A percentile compares a stretch with the other conserved stretches of the same genome.
phyloP scores from a whole-genome alignment of 2,113 vertebrate species.

The Megaceryle maxima region DNA sequence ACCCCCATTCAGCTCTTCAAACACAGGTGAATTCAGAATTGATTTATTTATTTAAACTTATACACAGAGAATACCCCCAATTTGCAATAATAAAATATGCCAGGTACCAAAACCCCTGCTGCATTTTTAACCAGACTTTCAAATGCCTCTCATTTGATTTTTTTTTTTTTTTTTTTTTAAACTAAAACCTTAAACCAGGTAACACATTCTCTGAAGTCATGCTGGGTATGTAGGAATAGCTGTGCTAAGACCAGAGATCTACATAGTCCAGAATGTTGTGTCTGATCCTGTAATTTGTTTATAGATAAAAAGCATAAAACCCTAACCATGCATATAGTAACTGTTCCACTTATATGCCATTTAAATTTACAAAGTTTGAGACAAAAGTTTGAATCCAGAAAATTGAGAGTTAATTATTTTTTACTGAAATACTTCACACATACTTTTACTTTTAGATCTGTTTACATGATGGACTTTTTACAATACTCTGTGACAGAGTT shows the following conservation, averaged over 20 bases:
- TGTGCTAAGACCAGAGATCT: background rate
- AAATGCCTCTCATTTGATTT: background rate
- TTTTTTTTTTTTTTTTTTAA: background rate
- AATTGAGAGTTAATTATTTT: background rate
- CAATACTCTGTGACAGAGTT: background rate
- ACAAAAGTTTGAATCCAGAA: background rate
- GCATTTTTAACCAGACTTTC: background rate
- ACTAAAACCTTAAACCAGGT: background rate
- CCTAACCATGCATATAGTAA: background rate
- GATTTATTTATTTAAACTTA: background rate
- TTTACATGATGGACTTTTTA: background rate
- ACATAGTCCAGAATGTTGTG: background rate
- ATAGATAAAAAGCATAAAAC: background rate
- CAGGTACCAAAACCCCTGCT: background rate
- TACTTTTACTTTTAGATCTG: background rate
- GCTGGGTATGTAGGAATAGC: background rate
- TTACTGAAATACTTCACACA: background rate
- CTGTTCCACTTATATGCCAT: background rate
- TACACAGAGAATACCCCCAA: background rate
- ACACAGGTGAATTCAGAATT: background rate
- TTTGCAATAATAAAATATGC: background rate
- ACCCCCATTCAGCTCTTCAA: background rate
- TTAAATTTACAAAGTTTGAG: background rate
- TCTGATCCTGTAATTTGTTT: background rate
- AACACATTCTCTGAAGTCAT: too few species aligned